Percentiles rank a stretch among this genome's conserved stretches.
phyloP scores from a whole-genome alignment of 2,113 vertebrate genomes.

The Galbula dea region DNA sequence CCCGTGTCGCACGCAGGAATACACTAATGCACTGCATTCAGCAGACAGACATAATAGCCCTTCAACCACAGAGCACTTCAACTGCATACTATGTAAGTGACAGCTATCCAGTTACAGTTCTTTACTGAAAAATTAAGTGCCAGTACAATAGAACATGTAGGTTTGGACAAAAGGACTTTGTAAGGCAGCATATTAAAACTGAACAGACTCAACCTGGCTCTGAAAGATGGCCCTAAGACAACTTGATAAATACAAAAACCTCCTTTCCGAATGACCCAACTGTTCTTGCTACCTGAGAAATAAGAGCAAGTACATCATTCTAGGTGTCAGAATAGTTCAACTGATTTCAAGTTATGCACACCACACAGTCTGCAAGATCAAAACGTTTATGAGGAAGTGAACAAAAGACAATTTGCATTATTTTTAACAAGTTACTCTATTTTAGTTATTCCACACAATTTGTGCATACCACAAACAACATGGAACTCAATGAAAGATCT shows the following conservation, averaged over 20 bases:
- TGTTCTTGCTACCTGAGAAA: neutral
- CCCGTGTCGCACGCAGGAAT: neutral
- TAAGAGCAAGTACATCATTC: neutral
- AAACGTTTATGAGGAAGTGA: neutral
- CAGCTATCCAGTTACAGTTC: neutral
- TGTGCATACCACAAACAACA: neutral
- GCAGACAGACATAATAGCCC: neutral
- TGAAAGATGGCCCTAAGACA: neutral
- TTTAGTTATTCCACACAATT: neutral
- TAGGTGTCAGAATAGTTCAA: neutral
- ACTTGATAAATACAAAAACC: neutral
- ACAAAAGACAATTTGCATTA: neutral
- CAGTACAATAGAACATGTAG: neutral
- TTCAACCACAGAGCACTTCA: neutral
- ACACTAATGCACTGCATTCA: neutral
- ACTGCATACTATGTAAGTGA: neutral
- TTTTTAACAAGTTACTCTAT: neutral
- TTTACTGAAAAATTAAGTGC: neutral
- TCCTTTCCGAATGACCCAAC: neutral
- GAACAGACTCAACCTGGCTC: neutral
- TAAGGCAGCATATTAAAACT: neutral
- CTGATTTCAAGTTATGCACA: neutral
- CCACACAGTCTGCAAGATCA: neutral
- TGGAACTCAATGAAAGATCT: neutral
- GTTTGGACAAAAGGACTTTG: neutral